Percentiles rank a stretch among this genome's conserved stretches.
Conservation (phyloP, 2,113 vertebrate species). For the Thomomys bottae region DNA sequence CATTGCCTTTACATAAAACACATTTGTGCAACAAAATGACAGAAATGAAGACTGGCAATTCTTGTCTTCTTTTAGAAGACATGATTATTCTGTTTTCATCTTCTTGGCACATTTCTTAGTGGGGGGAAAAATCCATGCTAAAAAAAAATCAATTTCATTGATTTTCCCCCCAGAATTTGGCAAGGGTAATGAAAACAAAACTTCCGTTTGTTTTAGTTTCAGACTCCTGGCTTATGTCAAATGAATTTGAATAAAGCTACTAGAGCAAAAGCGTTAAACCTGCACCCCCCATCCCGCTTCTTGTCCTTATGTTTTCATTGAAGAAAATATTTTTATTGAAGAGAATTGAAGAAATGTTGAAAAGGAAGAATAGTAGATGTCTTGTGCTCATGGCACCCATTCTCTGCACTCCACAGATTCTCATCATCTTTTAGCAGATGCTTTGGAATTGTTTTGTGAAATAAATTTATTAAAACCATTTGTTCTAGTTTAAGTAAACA, state of each 20-base stretch:
- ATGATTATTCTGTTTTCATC: neutral
- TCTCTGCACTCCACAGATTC: constrained; percentile 17
- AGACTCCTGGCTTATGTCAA: constrained; percentile 53
- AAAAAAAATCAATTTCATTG: neutral
- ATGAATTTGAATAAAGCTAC: constrained; percentile 22
- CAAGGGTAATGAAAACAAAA: neutral
- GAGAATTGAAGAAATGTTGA: neutral
- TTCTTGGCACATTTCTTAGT: neutral
- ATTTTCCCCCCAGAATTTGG: neutral
- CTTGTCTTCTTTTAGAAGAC: neutral
- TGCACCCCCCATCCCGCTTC: neutral
- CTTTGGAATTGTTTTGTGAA: neutral
- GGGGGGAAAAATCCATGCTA: too few relatives aligned
- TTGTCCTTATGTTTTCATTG: constrained; percentile 33
- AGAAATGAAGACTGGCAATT: neutral
- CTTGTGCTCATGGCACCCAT: neutral
- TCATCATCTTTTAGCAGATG: constrained; percentile 29
- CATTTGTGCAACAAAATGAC: neutral
- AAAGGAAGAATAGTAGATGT: neutral
- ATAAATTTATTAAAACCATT: constrained; percentile 52
- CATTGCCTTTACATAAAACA: neutral
- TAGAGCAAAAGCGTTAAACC: constrained; percentile 29
- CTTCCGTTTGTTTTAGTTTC: constrained; percentile 40
- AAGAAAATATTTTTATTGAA: too few relatives aligned
- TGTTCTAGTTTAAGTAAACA: constrained; percentile 69